A percentile compares a stretch with the other conserved stretches of the same genome.
Conservation (phyloP, 2,113 vertebrate species). For the Mesocricetus auratus region DNA sequence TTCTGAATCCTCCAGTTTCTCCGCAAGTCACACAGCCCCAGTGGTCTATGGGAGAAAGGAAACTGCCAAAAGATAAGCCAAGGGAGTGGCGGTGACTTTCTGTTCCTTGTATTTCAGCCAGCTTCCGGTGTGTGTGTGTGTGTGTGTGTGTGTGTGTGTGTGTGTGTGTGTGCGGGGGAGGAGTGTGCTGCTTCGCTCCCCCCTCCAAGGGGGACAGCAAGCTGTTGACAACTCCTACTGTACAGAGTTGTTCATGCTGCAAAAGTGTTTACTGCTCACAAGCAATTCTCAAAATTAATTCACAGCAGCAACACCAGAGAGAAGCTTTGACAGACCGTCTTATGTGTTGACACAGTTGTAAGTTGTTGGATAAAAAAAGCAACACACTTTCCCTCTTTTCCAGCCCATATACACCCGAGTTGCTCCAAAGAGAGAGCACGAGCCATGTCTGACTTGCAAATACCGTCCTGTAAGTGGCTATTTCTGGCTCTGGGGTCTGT, state of each 20-base stretch:
- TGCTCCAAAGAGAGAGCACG: not conserved
- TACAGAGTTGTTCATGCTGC: conserved; percentile 88
- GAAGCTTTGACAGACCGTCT: conserved; percentile 89
- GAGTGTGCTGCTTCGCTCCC: not conserved
- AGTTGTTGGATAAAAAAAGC: conserved; percentile 89
- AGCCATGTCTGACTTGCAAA: conserved; percentile 18
- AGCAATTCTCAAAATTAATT: conserved; percentile 89
- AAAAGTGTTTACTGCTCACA: conserved; percentile 89
- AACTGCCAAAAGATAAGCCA: not conserved
- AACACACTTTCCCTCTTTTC: conserved; percentile 88
- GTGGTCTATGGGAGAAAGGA: conserved; percentile 15
- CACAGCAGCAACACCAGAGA: conserved; percentile 86
- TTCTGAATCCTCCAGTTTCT: not conserved
- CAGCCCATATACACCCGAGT: conserved; percentile 84
- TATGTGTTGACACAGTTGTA: conserved; percentile 89
- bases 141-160: not conserved
- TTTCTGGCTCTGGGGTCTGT: not conserved
- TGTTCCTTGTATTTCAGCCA: conserved; percentile 74
- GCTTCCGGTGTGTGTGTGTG: conserved; percentile 33
- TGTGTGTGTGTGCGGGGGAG: conserved; percentile 37
- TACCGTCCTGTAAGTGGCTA: conserved; percentile 13
- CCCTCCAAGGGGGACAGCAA: conserved; percentile 72
- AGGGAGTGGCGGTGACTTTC: not conserved
- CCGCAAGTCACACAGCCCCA: not conserved
- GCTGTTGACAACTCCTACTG: conserved; percentile 86